These are phyloP conservation scores for Anser cygnoides DNA, from an alignment of 2,113 vertebrate species.

Conservation along the genomic window DNA sequence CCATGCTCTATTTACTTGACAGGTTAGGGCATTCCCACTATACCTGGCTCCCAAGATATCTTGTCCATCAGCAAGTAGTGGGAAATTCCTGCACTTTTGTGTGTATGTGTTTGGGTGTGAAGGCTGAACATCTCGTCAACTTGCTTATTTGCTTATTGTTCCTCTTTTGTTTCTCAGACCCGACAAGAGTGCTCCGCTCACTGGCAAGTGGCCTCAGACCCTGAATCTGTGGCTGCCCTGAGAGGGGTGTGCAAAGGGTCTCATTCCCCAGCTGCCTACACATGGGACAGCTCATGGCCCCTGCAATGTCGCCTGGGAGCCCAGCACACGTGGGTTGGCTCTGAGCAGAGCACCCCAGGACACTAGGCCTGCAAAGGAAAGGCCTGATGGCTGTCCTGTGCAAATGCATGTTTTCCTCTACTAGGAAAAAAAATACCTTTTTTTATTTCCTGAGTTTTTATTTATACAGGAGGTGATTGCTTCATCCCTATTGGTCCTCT, in stretches of 20 bases:
- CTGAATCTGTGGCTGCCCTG: rapidly evolving
- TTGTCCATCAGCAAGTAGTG: background rate
- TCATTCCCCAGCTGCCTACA: background rate
- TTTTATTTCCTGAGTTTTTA: rapidly evolving
- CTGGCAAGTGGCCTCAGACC: rapidly evolving
- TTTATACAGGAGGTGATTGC: background rate
- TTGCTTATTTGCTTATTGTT: background rate
- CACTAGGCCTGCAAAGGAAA: rapidly evolving
- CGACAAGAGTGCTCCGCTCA: background rate
- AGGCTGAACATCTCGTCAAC: background rate
- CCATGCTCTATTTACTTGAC: background rate
- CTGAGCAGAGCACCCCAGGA: rapidly evolving
- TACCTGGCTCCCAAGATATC: background rate
- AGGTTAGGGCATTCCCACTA: background rate
- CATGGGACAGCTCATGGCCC: rapidly evolving
- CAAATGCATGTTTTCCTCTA: background rate
- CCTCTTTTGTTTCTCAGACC: background rate
- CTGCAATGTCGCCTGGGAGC: rapidly evolving
- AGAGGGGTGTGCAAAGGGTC: rapidly evolving
- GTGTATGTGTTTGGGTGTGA: background rate
- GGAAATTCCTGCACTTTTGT: background rate
- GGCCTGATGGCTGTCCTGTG: rapidly evolving
- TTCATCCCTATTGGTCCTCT: background rate
- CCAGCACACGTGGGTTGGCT: rapidly evolving
- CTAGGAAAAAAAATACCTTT: background rate